Percentiles rank a stretch among this genome's conserved stretches.
Evolutionary conservation across 1,140 invertebrate genomes (phyloP).

Genomic region (Adelges cooleyi): DNA sequence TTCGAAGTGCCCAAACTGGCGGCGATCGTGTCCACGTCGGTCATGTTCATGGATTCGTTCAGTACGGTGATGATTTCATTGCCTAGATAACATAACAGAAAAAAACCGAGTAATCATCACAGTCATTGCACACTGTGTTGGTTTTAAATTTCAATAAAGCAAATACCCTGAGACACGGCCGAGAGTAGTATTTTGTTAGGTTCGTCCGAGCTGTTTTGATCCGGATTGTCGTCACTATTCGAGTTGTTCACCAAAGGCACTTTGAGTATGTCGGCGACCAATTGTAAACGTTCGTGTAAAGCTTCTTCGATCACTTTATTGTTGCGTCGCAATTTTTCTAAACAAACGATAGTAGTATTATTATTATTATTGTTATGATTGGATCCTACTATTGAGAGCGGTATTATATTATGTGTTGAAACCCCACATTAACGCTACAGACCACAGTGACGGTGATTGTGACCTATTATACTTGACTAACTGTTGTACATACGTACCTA

Average conservation of each 20-base stretch:
- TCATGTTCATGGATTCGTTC: slow-evolving; percentile 29
- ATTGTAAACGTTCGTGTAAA: slow-evolving; percentile 58
- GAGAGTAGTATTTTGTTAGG: slow-evolving; percentile 55
- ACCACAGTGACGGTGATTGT: too few species aligned
- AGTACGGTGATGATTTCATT: slow-evolving; percentile 37
- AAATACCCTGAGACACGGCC: slow-evolving; percentile 60
- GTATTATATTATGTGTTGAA: too few species aligned
- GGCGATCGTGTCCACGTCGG: not conserved
- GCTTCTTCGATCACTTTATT: slow-evolving; percentile 57
- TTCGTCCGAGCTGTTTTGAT: slow-evolving; percentile 38
- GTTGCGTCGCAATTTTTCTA: slow-evolving; percentile 58
- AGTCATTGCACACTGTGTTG: too few species aligned
- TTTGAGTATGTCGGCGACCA: slow-evolving; percentile 64
- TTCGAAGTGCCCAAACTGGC: not conserved
- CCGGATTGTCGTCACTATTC: slow-evolving; percentile 53
- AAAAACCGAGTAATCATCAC: slow-evolving; percentile 4
- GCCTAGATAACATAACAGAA: slow-evolving; percentile 32
- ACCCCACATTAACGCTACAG: too few species aligned
- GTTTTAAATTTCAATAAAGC: too few species aligned
- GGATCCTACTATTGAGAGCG: too few species aligned
- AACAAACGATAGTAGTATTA: slow-evolving; percentile 33
- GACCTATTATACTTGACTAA: too few species aligned
- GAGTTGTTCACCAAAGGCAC: slow-evolving; percentile 58
- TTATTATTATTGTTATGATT: too few species aligned
- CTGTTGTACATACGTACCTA: slow-evolving; percentile 58